These are phyloP conservation scores for Aphis craccivora DNA, from an alignment of 1,140 invertebrate species.

Conservation along the genomic window DNA sequence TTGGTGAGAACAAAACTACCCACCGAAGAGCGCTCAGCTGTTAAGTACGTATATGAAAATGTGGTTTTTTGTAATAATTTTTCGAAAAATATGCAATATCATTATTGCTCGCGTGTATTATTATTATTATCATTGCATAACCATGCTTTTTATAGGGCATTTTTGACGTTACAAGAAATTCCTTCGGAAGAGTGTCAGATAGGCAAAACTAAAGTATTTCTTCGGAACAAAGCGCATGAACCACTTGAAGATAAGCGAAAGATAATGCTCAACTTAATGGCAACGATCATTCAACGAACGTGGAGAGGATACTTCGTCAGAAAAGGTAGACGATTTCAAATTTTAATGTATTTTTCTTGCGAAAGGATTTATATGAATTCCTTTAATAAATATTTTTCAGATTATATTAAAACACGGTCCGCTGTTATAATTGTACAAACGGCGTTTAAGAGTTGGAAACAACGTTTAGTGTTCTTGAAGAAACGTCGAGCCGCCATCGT, in stretches of 20 bases:
- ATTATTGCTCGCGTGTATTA: not conserved
- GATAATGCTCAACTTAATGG: constrained; percentile 73
- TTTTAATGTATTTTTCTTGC: not conserved
- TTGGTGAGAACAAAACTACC: constrained; percentile 67
- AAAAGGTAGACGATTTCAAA: constrained; percentile 67
- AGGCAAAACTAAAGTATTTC: constrained; percentile 89
- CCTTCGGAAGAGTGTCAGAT: constrained; percentile 86
- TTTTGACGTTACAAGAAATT: constrained; percentile 72
- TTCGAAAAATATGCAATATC: not conserved
- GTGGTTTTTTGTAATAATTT: not conserved
- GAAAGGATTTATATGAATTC: not conserved
- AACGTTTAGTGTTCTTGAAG: constrained; percentile 81
- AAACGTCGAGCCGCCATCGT: constrained; percentile 85
- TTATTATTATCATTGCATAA: not conserved
- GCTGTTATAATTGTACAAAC: constrained; percentile 85
- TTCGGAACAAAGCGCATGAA: constrained; percentile 84
- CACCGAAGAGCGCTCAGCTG: constrained; percentile 66
- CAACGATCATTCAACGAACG: constrained; percentile 81
- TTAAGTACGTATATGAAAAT: constrained; percentile 64
- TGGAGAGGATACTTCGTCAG: constrained; percentile 73
- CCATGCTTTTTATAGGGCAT: constrained; percentile 61
- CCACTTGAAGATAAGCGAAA: constrained; percentile 83
- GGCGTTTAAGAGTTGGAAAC: constrained; percentile 85
- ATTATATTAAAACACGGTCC: constrained; percentile 73
- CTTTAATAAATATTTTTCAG: constrained; percentile 63